Conservation (phyloP, 1,140 invertebrate genomes). For the Camponotus floridanus region DNA sequence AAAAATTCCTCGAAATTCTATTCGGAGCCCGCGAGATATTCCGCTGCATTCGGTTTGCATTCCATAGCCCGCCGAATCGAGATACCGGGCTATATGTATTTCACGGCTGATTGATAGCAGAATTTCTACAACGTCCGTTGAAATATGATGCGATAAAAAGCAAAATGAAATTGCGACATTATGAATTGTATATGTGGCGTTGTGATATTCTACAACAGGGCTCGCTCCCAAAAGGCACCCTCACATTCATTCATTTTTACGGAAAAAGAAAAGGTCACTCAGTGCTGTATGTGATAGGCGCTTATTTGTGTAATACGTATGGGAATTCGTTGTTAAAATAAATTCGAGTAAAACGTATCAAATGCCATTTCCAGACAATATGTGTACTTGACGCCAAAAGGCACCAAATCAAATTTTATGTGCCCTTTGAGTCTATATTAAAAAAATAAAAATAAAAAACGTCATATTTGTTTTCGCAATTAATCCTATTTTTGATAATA, state of each 20-base stretch:
- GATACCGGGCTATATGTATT: slow-evolving; percentile 46
- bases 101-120: slow-evolving; percentile 58
- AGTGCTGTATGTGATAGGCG: neutral
- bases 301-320: neutral
- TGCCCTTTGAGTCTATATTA: neutral
- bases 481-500: neutral
- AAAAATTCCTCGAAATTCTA: slow-evolving; percentile 55
- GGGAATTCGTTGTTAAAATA: slow-evolving; percentile 49
- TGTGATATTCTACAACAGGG: slow-evolving; percentile 8
- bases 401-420: neutral
- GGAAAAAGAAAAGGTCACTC: neutral
- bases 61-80: slow-evolving; percentile 45
- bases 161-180: slow-evolving; percentile 51
- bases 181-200: slow-evolving; percentile 28
- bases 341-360: slow-evolving; percentile 30
- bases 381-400: slow-evolving; percentile 41
- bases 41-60: slow-evolving; percentile 48
- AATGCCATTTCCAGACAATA: slow-evolving; percentile 35
- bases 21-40: slow-evolving; percentile 45
- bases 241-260: slow-evolving; percentile 10
- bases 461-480: slow-evolving; percentile 15
- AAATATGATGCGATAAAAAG: slow-evolving; percentile 51
- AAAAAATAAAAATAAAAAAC: neutral
- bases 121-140: slow-evolving; percentile 50
- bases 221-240: slow-evolving; percentile 31